These are phyloP conservation scores for Regulus satrapa DNA, from an alignment of 2,113 vertebrate genomes.

Conservation along the genomic window DNA sequence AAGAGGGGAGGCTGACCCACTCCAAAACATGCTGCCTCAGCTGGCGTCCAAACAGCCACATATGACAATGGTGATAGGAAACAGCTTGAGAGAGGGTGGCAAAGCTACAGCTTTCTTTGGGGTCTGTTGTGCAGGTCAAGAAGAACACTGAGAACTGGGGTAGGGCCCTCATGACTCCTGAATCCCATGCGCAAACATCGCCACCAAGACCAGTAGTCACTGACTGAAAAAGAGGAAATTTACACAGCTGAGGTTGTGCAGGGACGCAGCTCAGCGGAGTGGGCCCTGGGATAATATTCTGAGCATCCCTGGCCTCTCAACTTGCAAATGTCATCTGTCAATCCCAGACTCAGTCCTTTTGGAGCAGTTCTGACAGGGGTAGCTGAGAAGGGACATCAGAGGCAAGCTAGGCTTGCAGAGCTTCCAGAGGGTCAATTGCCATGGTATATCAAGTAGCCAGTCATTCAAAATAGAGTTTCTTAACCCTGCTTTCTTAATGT, in stretches of 20 bases:
- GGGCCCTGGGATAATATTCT: not conserved
- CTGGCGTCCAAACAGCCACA: not conserved
- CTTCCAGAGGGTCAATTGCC: slow-evolving; percentile 30
- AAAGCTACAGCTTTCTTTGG: not conserved
- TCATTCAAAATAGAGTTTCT: slow-evolving; percentile 37
- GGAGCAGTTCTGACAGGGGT: not conserved
- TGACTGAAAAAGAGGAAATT: not conserved
- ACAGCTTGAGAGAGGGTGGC: not conserved
- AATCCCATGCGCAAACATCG: not conserved
- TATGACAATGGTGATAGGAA: not conserved
- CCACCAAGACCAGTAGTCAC: not conserved
- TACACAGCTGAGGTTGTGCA: not conserved
- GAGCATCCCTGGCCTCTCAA: not conserved
- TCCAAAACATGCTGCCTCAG: slow-evolving; percentile 53
- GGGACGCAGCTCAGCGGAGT: not conserved
- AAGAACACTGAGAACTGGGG: not conserved
- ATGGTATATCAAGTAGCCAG: slow-evolving; percentile 10
- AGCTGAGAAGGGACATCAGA: slow-evolving; percentile 2
- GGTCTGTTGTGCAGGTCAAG: not conserved
- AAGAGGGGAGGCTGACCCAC: slow-evolving; percentile 52
- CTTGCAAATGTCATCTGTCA: slow-evolving; percentile 46
- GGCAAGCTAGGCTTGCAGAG: slow-evolving; percentile 1
- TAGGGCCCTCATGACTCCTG: not conserved
- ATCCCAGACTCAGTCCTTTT: not conserved
- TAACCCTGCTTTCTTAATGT: not conserved